Base-by-base conservation (phyloP, 2,888 invertebrate species). In the Heteromyza rotundicornis region DNA sequence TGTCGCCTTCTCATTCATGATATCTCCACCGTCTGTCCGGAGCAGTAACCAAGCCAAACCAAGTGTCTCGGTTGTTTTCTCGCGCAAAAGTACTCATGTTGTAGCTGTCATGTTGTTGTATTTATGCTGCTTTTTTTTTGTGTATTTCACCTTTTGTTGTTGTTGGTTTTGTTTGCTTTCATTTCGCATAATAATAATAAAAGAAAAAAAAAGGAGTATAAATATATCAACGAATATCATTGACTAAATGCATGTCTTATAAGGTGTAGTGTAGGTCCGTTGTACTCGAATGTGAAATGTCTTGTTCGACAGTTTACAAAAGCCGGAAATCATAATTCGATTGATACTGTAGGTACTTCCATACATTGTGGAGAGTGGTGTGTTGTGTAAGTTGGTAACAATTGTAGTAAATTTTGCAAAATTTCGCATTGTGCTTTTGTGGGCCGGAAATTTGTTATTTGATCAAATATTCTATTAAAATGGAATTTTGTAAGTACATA, bases 291-390 rank as follows among this genome's bases (percentile, higher is more conserved):
- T 44, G 27, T 35, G 27, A 16, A 40, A 40, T 3, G 40, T 40
- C 12, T 40, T 40, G 40, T 40, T 27, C 10, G 27, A 5, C 5
- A 50, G 8, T 52, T 52, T 52, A 24, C 16, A 61, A 68, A 68
- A 71, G 70, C 71, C 76, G 76, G 76, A 78, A 77, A 78, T 75
- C 75, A 78, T 77, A 77, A 78, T 74, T 77, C 76, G 76, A 76
- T 75, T 74, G 70, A 70, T 70, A 67, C 19, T 47, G 19, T 14
- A 47, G 7, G 40, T 3, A n/a, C 14, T 14, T 14, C 40, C 10
- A n/a, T 3, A n/a, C 40, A n/a, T 40, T 40, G 40, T 40, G 8
- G 40, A n/a, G n/a, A n/a, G n/a, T n/a, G n/a, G n/a, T n/a, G n/a
- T n/a, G n/a, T n/a, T n/a, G n/a, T n/a, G n/a, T n/a, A n/a, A n/a